phyloP scores from a whole-genome alignment of 2,797 vertebrate species.

The Heteromormyrus szaboi region DNA sequence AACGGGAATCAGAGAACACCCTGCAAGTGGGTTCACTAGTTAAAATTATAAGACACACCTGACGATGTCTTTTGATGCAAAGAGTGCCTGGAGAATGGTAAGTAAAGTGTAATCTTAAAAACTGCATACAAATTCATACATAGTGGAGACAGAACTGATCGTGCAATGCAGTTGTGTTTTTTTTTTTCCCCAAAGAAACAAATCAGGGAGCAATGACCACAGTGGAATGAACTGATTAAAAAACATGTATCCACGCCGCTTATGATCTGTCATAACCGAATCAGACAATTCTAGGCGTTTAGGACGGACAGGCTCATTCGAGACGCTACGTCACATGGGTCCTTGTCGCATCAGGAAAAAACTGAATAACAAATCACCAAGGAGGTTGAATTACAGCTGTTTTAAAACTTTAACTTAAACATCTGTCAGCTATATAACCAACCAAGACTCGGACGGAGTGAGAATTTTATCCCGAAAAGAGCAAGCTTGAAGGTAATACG shows the following conservation, averaged over 20 bases:
- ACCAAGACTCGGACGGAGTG: not conserved
- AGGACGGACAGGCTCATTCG: not conserved
- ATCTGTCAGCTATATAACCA: not conserved
- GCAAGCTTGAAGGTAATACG: not conserved
- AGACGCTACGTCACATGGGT: conserved; percentile 16
- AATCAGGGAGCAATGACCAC: not conserved
- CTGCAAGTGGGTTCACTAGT: not conserved
- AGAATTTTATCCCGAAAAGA: not conserved
- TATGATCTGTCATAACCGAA: not conserved
- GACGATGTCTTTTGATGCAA: not conserved
- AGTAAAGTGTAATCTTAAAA: not conserved
- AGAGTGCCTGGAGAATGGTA: not conserved
- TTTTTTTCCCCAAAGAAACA: not conserved
- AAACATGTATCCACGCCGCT: not conserved
- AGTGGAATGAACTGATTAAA: not conserved
- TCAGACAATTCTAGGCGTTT: not conserved
- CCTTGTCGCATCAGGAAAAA: conserved; percentile 18
- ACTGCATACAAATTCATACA: not conserved
- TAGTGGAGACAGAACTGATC: not conserved
- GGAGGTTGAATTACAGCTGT: not conserved
- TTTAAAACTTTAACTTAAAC: not conserved
- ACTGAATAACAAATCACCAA: not conserved
- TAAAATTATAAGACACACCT: not conserved
- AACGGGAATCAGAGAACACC: not conserved
- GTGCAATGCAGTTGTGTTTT: not conserved